phyloP scores from a whole-genome alignment of 30 jellyfish, hydroid and myxozoan species.

The Chrysaora quinquecirrha region DNA sequence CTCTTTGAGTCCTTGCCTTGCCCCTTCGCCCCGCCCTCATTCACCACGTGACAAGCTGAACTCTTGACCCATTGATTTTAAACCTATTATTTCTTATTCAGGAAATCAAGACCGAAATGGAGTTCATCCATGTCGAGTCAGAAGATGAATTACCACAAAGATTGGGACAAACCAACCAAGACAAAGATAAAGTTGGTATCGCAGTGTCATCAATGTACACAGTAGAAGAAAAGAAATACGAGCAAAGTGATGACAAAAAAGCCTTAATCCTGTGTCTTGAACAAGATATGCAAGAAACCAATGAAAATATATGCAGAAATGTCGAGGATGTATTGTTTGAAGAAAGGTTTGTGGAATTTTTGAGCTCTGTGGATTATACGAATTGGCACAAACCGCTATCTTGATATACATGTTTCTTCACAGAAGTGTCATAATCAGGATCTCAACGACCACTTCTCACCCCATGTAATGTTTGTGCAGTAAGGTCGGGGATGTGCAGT shows the following conservation, averaged over 20 bases:
- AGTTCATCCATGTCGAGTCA: slow-evolving; percentile 79
- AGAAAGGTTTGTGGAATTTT: slow-evolving; percentile 49
- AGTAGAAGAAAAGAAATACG: slow-evolving; percentile 58
- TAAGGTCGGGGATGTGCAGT: too few species aligned
- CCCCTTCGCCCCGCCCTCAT: too few species aligned
- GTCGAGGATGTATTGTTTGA: slow-evolving; percentile 76
- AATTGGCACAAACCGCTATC: too few species aligned
- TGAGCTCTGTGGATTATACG: too few species aligned
- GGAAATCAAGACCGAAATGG: slow-evolving; percentile 87
- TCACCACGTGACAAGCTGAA: too few species aligned
- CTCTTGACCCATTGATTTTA: too few species aligned
- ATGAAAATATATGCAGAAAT: slow-evolving; percentile 80
- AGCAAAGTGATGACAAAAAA: slow-evolving; percentile 51
- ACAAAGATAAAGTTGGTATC: slow-evolving; percentile 79
- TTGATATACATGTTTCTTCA: too few species aligned
- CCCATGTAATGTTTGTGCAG: too few species aligned
- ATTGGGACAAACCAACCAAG: slow-evolving; percentile 48
- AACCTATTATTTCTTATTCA: neutral
- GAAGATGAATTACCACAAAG: slow-evolving; percentile 86
- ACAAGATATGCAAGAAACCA: slow-evolving; percentile 68
- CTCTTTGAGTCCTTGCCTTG: too few species aligned
- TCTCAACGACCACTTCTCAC: too few species aligned
- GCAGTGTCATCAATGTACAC: slow-evolving; percentile 79
- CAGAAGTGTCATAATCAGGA: too few species aligned
- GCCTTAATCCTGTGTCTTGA: slow-evolving; percentile 62